These are phyloP conservation scores for Hemitrygon akajei DNA, from an alignment of 2,797 vertebrate species.

Conservation along the genomic window DNA sequence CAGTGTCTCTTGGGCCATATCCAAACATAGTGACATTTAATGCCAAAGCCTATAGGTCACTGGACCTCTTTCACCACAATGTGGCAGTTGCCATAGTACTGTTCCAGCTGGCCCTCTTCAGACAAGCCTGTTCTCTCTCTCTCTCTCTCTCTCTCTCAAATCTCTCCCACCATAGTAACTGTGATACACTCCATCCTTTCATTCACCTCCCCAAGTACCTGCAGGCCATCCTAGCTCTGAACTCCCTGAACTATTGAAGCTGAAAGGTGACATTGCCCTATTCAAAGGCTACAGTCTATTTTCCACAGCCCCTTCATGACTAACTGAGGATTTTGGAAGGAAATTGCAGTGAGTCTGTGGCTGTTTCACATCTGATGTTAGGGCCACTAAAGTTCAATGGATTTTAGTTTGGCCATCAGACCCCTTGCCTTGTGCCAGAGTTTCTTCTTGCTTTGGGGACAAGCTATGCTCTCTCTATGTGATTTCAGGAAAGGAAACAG, in stretches of 20 bases:
- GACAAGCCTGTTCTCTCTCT: background rate
- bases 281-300: background rate
- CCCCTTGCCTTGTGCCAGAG: too few relatives aligned
- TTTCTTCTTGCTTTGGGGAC: too few relatives aligned
- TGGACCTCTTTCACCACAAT: background rate
- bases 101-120: background rate
- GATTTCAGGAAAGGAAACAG: background rate
- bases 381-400: too few relatives aligned
- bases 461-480: too few relatives aligned
- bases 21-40: background rate
- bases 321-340: too few relatives aligned
- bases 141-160: too few relatives aligned
- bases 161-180: background rate
- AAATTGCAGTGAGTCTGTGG: too few relatives aligned
- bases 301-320: background rate
- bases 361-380: too few relatives aligned
- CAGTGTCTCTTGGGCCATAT: too few relatives aligned
- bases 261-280: background rate
- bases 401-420: too few relatives aligned
- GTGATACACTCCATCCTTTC: background rate
- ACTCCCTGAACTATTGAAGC: background rate
- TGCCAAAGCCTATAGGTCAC: background rate
- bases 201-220: background rate
- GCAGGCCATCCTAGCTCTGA: background rate
- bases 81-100: background rate